Evolutionary conservation across 30 jellyfish, hydroid and myxozoan genomes (phyloP).

Genomic region (Hydra vulgaris): DNA sequence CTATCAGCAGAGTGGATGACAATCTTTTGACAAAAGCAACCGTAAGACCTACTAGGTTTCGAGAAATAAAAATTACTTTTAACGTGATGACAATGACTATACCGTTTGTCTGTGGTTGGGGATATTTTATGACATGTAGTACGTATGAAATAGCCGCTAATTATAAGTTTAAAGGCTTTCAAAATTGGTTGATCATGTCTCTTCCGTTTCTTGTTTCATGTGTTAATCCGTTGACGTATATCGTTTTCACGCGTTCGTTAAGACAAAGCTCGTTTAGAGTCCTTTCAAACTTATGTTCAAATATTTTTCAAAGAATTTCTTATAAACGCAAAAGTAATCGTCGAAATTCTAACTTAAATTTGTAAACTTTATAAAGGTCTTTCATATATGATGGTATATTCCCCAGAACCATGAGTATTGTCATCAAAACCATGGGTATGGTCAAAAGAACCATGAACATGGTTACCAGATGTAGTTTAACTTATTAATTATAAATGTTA

Average conservation of each 20-base stretch:
- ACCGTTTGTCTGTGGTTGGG: conserved; percentile 31
- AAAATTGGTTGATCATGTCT: conserved; percentile 21
- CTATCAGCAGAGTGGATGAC: conserved; percentile 10
- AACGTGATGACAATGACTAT: conserved; percentile 29
- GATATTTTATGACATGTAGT: conserved; percentile 22
- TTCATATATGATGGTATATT: no score
- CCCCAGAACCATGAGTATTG: no score
- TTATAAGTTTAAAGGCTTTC: conserved; percentile 12
- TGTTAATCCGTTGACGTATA: conserved; percentile 15
- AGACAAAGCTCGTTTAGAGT: conserved; percentile 19
- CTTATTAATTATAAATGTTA: no score
- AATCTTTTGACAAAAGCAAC: conserved; percentile 3
- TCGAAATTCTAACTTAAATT: background rate
- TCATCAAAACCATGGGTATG: no score
- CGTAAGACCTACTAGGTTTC: conserved; percentile 31
- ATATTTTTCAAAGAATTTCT: background rate
- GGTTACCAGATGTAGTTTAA: no score
- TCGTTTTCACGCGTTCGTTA: conserved; percentile 24
- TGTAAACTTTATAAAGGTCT: no score
- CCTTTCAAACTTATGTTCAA: background rate
- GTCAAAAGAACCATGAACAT: no score
- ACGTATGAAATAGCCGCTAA: conserved; percentile 18
- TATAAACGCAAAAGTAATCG: background rate
- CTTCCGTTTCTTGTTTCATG: conserved; percentile 25
- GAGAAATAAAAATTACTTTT: conserved; percentile 19